phyloP scores from a whole-genome alignment of 2,113 vertebrate species.

The Dasyurus viverrinus region DNA sequence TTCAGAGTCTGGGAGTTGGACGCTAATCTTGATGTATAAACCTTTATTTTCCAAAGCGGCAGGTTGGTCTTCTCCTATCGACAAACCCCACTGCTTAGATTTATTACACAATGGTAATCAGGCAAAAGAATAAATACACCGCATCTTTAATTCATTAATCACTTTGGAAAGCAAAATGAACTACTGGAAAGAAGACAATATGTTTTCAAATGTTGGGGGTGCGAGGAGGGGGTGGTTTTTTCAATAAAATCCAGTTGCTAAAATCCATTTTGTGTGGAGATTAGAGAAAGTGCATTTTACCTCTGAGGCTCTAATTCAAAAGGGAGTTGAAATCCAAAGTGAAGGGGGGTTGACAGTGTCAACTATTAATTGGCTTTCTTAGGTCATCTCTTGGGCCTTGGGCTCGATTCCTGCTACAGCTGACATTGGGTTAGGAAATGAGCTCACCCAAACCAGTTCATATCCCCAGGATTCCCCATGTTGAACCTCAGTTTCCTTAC shows the following conservation, averaged over 20 bases:
- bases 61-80: conserved; percentile 80
- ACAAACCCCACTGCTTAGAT: conserved; percentile 85
- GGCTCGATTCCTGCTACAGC: neutral
- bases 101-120: conserved; percentile 87
- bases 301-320: conserved; percentile 24
- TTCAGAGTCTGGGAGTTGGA: conserved; percentile 67
- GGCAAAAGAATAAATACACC: conserved; percentile 86
- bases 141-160: conserved; percentile 87
- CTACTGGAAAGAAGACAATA: conserved; percentile 82
- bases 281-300: conserved; percentile 62
- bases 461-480: neutral
- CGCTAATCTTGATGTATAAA: conserved; percentile 81
- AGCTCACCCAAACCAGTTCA: neutral
- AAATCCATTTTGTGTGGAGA: conserved; percentile 72
- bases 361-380: neutral
- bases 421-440: neutral
- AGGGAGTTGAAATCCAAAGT: neutral
- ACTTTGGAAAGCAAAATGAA: conserved; percentile 84
- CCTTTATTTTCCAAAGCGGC: conserved; percentile 82
- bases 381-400: neutral
- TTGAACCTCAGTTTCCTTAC: neutral
- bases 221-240: conserved; percentile 51
- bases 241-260: conserved; percentile 70
- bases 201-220: conserved; percentile 71
- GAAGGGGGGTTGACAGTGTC: neutral